Evolutionary conservation across 2,888 invertebrate species (phyloP), one percentile per base, ranked within the genome.

Genomic region (Lasius platythorax): DNA sequence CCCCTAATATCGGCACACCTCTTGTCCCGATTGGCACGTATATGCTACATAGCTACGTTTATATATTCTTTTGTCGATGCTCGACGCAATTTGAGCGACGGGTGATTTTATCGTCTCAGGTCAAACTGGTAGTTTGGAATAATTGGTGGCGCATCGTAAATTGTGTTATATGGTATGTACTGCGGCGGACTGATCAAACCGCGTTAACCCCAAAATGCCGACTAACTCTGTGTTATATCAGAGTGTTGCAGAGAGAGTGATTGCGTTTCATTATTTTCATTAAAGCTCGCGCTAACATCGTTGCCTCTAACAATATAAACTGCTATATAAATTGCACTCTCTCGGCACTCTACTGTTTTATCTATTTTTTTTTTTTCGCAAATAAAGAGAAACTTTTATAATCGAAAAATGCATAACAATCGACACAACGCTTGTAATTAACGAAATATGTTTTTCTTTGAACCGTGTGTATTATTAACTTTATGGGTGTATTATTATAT

Each of bases 71-170:
- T n/a, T n/a, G n/a, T n/a, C 18, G 50, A 50, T 56, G 58, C 64
- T 67, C 61, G 79, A 83, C 70, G 63, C 83, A 56, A 74, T 78
- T 73, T 53, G n/a, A 6, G 37, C n/a, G 58, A 30, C 18, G 68
- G 8, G 46, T 70, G 79, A 87, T 87, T 83, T 75, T 79, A 87
- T 87, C 85, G 70, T 61, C 53, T 73, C 56, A 43, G 56, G 30
- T 18, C 75, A 75, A 78, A 75, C 56, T 53, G 50, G 12, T 46
- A 37, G 63, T 73, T 79, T 11, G 18, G 70, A 30, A 66, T 79
- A 50, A 76, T 40, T 64, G 28, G 58, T 28, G 50, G 75, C 78
- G 85, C 85, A 85, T 82, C 82, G 85, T 53, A 61, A 81, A 67
- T 84, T 64, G 23, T 37, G n/a, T 61, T 81, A 74, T 68, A 53